Evolutionary conservation across 64 coral and sea anemone genomes (phyloP).

Genomic region (Astreopora myriophthalma): DNA sequence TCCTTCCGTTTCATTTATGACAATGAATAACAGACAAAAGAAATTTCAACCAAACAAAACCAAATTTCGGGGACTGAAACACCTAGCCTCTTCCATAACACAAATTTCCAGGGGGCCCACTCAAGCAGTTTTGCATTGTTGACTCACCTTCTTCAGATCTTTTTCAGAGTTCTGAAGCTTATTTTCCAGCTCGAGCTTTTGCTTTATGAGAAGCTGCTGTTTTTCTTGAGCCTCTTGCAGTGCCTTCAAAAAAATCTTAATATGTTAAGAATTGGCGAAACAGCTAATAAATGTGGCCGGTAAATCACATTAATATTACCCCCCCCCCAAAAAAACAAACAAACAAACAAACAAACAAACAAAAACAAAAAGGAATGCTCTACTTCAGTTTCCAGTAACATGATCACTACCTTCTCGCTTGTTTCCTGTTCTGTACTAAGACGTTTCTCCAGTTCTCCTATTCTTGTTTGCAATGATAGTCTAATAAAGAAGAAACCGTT

Average conservation of each 20-base stretch:
- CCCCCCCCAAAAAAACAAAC: too few species aligned
- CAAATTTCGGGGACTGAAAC: too few species aligned
- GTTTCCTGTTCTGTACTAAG: conserved; percentile 50
- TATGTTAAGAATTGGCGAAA: too few species aligned
- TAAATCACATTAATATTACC: too few species aligned
- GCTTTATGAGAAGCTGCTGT: conserved; percentile 82
- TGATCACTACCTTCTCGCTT: conserved; percentile 46
- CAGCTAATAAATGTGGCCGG: too few species aligned
- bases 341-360: too few species aligned
- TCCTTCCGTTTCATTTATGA: too few species aligned
- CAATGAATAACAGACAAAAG: too few species aligned
- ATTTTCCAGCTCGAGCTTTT: conserved; percentile 87
- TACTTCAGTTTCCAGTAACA: background rate
- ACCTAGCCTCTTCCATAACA: too few species aligned
- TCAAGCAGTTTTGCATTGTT: background rate
- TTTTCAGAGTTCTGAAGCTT: conserved; percentile 68
- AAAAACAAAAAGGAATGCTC: too few species aligned
- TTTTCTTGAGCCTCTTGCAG: conserved; percentile 83
- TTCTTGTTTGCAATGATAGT: conserved; percentile 44
- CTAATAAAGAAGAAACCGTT: background rate
- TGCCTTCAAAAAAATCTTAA: conserved; percentile 64
- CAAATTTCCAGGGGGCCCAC: background rate
- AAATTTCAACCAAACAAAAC: too few species aligned
- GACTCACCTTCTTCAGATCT: conserved; percentile 71
- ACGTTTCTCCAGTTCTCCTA: conserved; percentile 60